phyloP scores from a whole-genome alignment of 1,140 invertebrate genomes.

The Ips nitidus region DNA sequence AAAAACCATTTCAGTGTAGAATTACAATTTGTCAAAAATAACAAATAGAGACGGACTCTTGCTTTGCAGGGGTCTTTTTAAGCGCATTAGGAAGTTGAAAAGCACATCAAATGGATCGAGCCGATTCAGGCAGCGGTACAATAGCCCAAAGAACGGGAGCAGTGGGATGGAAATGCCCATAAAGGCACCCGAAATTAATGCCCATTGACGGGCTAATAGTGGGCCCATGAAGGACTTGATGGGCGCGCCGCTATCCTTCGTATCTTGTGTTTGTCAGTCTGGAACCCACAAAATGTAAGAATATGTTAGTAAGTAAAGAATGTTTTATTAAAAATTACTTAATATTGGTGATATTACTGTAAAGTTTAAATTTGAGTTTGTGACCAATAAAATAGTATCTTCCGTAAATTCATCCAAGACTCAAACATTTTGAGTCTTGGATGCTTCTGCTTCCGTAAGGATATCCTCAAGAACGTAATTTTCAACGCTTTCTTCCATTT shows the following conservation, averaged over 20 bases:
- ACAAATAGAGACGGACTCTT: constrained; percentile 20
- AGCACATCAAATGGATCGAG: constrained; percentile 33
- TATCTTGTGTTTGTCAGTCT: not conserved
- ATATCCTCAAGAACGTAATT: too few relatives aligned
- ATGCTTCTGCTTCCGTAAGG: too few relatives aligned
- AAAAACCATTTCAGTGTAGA: constrained; percentile 16
- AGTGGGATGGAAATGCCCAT: constrained; percentile 23
- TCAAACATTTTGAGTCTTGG: too few relatives aligned
- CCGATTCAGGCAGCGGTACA: constrained; percentile 7
- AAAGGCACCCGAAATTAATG: constrained; percentile 32
- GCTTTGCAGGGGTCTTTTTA: constrained; percentile 22
- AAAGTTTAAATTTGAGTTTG: too few relatives aligned
- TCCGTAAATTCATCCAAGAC: too few relatives aligned
- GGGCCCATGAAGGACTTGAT: constrained; percentile 20
- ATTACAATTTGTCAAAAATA: constrained; percentile 30
- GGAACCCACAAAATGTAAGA: too few relatives aligned
- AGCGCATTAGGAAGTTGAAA: constrained; percentile 30
- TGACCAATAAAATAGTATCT: too few relatives aligned
- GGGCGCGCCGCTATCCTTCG: not conserved
- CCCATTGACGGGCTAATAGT: constrained; percentile 37
- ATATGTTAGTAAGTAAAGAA: too few relatives aligned
- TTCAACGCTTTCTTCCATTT: too few relatives aligned
- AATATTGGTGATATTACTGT: too few relatives aligned
- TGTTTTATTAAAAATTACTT: too few relatives aligned
- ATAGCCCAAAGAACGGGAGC: constrained; percentile 25